Percentiles rank a stretch among this genome's conserved stretches.
Conservation (phyloP, 2,113 vertebrate genomes). For the Symphodus melops region DNA sequence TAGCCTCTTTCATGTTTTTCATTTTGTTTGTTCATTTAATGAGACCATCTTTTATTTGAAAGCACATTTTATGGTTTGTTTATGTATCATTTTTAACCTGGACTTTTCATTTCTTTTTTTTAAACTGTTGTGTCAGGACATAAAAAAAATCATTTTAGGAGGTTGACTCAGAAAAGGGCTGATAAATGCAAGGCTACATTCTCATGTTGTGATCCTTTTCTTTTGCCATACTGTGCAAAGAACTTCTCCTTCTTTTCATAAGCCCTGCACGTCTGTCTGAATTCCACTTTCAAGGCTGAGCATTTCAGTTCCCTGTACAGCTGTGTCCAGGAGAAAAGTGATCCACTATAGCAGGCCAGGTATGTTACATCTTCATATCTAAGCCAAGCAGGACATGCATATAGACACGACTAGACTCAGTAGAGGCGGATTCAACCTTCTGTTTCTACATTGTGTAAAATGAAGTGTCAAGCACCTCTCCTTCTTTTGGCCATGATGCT, state of each 20-base stretch:
- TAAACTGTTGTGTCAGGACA: not conserved
- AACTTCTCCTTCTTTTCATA: not conserved
- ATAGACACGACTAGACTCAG: not conserved
- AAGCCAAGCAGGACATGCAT: slow-evolving; percentile 5
- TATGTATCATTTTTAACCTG: not conserved
- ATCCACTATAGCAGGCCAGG: slow-evolving; percentile 12
- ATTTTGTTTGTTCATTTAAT: not conserved
- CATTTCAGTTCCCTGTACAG: slow-evolving; percentile 14
- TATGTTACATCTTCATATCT: slow-evolving; percentile 6
- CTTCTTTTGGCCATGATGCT: too few relatives aligned
- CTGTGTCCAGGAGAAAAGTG: slow-evolving; percentile 30
- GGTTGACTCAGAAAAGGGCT: not conserved
- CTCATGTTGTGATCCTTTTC: not conserved
- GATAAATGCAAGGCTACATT: slow-evolving; percentile 1
- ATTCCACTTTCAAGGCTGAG: slow-evolving; percentile 6
- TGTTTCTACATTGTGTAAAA: slow-evolving; percentile 8
- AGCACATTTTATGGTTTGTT: not conserved
- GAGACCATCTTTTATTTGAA: not conserved
- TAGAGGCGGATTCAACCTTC: slow-evolving; percentile 1
- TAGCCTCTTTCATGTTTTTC: not conserved
- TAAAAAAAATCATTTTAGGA: not conserved
- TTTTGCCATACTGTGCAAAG: not conserved
- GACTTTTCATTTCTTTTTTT: not conserved
- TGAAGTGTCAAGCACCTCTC: not conserved
- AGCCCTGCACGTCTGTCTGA: slow-evolving; percentile 8